Evolutionary conservation across 2,797 vertebrate species (phyloP).

Genomic region (Natrix natrix): DNA sequence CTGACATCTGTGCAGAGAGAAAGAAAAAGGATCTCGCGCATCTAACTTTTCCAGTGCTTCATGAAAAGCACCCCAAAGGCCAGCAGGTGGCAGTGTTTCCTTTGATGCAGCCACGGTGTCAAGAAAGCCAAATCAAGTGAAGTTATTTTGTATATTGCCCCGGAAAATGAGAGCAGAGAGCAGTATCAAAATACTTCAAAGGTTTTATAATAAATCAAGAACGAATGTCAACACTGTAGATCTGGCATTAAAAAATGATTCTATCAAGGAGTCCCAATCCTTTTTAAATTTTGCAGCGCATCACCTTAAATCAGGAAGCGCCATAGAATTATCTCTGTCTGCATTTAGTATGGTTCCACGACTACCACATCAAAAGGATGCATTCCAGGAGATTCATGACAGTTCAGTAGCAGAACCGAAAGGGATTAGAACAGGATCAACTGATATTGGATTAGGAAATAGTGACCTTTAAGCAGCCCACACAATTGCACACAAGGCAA

Average conservation of each 20-base stretch:
- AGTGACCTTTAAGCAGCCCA: slow-evolving; percentile 27
- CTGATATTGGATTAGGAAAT: not conserved
- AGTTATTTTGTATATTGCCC: not conserved
- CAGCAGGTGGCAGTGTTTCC: slow-evolving; percentile 61
- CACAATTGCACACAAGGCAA: not conserved
- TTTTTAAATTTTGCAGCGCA: not conserved
- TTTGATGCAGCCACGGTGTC: slow-evolving; percentile 15
- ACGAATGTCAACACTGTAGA: not conserved
- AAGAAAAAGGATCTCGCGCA: not conserved
- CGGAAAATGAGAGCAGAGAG: not conserved
- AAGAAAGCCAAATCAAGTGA: not conserved
- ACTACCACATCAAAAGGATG: not conserved
- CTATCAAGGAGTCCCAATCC: not conserved
- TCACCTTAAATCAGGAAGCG: not conserved
- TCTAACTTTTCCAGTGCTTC: not conserved
- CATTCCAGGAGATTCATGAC: not conserved
- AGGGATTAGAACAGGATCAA: not conserved
- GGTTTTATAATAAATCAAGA: not conserved
- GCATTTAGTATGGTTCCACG: slow-evolving; percentile 21
- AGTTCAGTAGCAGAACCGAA: not conserved
- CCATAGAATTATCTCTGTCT: slow-evolving; percentile 3
- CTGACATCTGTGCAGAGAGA: no score
- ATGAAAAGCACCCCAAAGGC: slow-evolving; percentile 35
- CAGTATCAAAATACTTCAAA: not conserved
- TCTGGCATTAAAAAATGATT: not conserved